phyloP scores from a whole-genome alignment of 2,797 vertebrate genomes.

The Microctenopoma lineatum region DNA sequence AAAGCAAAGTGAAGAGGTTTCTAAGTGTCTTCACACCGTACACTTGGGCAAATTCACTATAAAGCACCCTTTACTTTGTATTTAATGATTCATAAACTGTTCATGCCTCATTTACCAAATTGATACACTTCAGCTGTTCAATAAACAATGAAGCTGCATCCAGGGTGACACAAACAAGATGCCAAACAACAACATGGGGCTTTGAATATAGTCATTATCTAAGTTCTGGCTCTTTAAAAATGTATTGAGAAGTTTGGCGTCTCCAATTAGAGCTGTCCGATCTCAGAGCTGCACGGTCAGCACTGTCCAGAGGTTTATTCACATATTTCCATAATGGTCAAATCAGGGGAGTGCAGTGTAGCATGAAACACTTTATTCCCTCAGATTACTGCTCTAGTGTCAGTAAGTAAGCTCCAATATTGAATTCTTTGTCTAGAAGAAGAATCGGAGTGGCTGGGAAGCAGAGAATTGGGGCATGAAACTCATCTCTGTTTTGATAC shows the following conservation, averaged over 20 bases:
- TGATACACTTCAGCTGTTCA: slow-evolving; percentile 54
- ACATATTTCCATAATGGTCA: slow-evolving; percentile 73
- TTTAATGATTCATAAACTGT: slow-evolving; percentile 54
- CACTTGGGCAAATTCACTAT: slow-evolving; percentile 1
- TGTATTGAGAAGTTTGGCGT: slow-evolving; percentile 41
- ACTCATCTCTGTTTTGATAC: slow-evolving; percentile 62
- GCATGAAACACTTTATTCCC: slow-evolving; percentile 63
- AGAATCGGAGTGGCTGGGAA: slow-evolving; percentile 52
- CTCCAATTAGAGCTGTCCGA: slow-evolving; percentile 55
- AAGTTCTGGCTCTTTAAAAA: slow-evolving; percentile 43
- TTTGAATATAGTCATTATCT: slow-evolving; percentile 54
- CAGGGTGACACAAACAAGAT: slow-evolving; percentile 38
- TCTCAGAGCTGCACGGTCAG: slow-evolving; percentile 24
- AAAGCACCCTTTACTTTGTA: slow-evolving; percentile 21
- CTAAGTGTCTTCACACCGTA: slow-evolving; percentile 27
- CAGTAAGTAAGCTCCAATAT: slow-evolving; percentile 59
- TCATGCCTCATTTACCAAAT: slow-evolving; percentile 53
- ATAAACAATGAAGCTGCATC: slow-evolving; percentile 64
- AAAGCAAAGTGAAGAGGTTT: background rate
- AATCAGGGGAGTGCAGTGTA: slow-evolving; percentile 64
- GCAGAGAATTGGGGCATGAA: slow-evolving; percentile 70
- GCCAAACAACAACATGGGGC: slow-evolving; percentile 30
- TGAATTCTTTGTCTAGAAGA: slow-evolving; percentile 69
- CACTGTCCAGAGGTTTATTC: slow-evolving; percentile 57
- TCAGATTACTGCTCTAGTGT: slow-evolving; percentile 53